Conservation (phyloP, 1,140 invertebrate genomes). For the Papilio helenus region DNA sequence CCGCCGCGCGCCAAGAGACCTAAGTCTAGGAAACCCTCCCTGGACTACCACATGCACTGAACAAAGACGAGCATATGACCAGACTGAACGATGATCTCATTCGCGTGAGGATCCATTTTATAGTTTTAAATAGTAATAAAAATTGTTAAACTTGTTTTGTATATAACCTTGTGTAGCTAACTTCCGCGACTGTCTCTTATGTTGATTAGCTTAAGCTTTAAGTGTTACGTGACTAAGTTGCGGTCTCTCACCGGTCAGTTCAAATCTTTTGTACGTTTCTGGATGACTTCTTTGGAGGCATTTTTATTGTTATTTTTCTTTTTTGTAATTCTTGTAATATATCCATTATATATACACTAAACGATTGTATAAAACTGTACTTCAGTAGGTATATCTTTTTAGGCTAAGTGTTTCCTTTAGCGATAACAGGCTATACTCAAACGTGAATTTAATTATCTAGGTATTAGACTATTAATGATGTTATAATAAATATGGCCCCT, state of each 20-base stretch:
- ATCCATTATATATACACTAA: slow-evolving; percentile 65
- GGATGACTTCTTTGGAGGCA: slow-evolving; percentile 29
- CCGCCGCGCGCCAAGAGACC: slow-evolving; percentile 67
- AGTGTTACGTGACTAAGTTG: slow-evolving; percentile 59
- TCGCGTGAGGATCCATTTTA: slow-evolving; percentile 52
- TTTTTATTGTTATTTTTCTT: slow-evolving; percentile 59
- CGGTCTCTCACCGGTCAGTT: slow-evolving; percentile 63
- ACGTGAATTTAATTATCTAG: slow-evolving; percentile 71
- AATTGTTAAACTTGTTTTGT: slow-evolving; percentile 77
- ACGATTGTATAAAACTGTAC: slow-evolving; percentile 70
- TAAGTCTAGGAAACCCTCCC: slow-evolving; percentile 61
- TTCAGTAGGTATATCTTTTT: slow-evolving; percentile 63
- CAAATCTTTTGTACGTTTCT: slow-evolving; percentile 62
- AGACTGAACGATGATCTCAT: slow-evolving; percentile 70
- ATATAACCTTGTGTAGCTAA: slow-evolving; percentile 64
- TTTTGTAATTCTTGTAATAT: slow-evolving; percentile 70
- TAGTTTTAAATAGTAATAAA: slow-evolving; percentile 55
- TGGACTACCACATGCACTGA: slow-evolving; percentile 59
- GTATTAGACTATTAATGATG: slow-evolving; percentile 48
- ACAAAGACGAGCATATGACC: slow-evolving; percentile 35
- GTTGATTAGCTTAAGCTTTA: slow-evolving; percentile 54
- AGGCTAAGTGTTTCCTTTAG: slow-evolving; percentile 74
- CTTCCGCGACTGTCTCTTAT: slow-evolving; percentile 44
- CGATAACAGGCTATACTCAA: slow-evolving; percentile 76
- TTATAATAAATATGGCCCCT: slow-evolving; percentile 63